Percentiles rank a stretch among this genome's conserved stretches.
These are phyloP conservation scores for Micrasema minimum DNA, from an alignment of 1,140 invertebrate genomes.

Conservation along the genomic window DNA sequence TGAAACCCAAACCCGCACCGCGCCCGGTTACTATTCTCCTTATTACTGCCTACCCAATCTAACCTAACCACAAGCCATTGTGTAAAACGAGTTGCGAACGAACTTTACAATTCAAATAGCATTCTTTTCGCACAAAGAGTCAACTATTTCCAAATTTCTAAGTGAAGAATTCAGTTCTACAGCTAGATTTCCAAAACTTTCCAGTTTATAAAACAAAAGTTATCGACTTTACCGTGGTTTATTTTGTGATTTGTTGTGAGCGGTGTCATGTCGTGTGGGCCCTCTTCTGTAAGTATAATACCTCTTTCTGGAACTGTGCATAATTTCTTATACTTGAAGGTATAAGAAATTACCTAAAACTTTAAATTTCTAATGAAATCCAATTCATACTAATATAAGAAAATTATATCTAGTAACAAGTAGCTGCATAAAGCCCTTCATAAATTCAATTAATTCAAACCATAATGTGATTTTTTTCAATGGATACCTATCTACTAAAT, in stretches of 20 bases:
- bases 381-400: no score
- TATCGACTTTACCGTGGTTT: constrained; percentile 7
- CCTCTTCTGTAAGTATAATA: constrained; percentile 25
- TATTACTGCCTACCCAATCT: neutral
- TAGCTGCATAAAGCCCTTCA: no score
- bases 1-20: constrained; percentile 4
- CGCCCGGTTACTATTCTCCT: neutral
- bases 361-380: no score
- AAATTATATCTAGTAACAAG: no score
- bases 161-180: constrained; percentile 15
- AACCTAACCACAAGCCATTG: constrained; percentile 5
- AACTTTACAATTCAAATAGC: constrained; percentile 11
- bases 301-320: neutral
- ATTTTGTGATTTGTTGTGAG: constrained; percentile 30
- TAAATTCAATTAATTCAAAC: no score
- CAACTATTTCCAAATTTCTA: constrained; percentile 12
- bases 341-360: no score
- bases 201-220: constrained; percentile 3
- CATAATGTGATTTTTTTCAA: no score
- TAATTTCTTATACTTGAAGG: no score
- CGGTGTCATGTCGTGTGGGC: constrained; percentile 28
- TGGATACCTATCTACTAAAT: no score
- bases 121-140: constrained; percentile 23
- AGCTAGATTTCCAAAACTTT: neutral
- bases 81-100: neutral